Conservation (phyloP, 2,113 vertebrate species). For the Seriola quinqueradiata region DNA sequence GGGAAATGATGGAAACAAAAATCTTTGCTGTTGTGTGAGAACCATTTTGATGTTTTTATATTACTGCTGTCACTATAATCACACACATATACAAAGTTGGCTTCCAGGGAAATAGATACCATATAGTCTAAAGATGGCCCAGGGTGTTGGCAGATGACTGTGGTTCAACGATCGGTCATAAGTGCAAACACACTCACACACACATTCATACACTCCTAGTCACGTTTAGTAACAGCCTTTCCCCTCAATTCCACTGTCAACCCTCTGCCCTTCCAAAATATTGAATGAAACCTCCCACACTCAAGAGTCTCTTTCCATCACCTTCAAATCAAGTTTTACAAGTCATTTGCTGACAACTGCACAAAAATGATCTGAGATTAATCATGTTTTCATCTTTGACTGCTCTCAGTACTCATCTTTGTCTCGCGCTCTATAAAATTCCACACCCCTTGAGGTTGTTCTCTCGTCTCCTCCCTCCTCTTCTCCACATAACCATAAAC, state of each 20-base stretch:
- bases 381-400: conserved; percentile 34
- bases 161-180: conserved; percentile 72
- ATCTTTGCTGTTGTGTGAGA: conserved; percentile 19
- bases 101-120: conserved; percentile 60
- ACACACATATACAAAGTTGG: conserved; percentile 30
- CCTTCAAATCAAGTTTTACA: conserved; percentile 17
- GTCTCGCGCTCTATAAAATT: conserved; percentile 54
- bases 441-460: conserved; percentile 62
- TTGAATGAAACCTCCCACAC: conserved; percentile 31
- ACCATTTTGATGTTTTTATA: conserved; percentile 45
- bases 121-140: conserved; percentile 56
- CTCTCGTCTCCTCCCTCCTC: conserved; percentile 56
- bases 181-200: conserved; percentile 17
- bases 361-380: conserved; percentile 34
- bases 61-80: conserved; percentile 41
- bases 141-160: conserved; percentile 75
- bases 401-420: conserved; percentile 23
- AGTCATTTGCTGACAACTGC: conserved; percentile 40
- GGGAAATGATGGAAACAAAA: neutral
- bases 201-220: conserved; percentile 17
- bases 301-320: conserved; percentile 27
- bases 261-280: neutral
- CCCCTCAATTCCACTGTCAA: conserved; percentile 34
- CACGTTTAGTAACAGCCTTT: conserved; percentile 42
- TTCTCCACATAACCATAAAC: conserved; percentile 57